Evolutionary conservation across 2,113 vertebrate species (phyloP), one percentile per base, ranked within the genome.

Genomic region (Puffinus mauretanicus): DNA sequence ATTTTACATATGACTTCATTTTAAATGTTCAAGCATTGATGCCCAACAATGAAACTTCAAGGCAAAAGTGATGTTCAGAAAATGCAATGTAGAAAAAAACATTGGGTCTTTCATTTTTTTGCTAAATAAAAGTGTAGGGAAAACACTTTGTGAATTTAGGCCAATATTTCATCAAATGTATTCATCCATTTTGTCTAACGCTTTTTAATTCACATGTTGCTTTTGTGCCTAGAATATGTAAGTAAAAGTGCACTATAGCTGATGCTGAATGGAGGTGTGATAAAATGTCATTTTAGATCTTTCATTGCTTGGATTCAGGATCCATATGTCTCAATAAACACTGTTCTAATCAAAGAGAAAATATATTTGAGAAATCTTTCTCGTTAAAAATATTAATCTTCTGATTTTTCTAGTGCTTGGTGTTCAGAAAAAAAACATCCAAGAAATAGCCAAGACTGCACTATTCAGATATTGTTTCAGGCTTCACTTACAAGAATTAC

Each of bases 81-180:
- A 94, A 94, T 7, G 1, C 7, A 75, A 11, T 11, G 1, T 0
- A 72, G 1, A 55, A 79, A 73, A 80, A 58, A 26, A 0, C 1
- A 3, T 29, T 25, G 2, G 2, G 7, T 51, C 5, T 44, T 51
- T 5, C 4, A 11, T 27, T 47, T 81, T 54, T 87, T 79, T 61
- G 4, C 6, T 55, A 77, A 90, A 76, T 36, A 60, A 66, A 87
- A 19, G 2, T 55, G 8, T 16, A 79, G 10, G 18, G 17, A n/a
- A 88, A 87, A 32, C 3, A 70, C 22, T 36, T 54, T 10, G 19
- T 44, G 29, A 90, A 67, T 55, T 80, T 32, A 94, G 46, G 27
- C 16, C 17, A 90, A 44, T 62, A 85, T 72, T 90, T 92, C 11
- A 46, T 62, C 11, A 64, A 84, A 60, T 12, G 0, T 21, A 52